Evolutionary conservation across 1,140 invertebrate species (phyloP).

Genomic region (Drosophila sechellia): DNA sequence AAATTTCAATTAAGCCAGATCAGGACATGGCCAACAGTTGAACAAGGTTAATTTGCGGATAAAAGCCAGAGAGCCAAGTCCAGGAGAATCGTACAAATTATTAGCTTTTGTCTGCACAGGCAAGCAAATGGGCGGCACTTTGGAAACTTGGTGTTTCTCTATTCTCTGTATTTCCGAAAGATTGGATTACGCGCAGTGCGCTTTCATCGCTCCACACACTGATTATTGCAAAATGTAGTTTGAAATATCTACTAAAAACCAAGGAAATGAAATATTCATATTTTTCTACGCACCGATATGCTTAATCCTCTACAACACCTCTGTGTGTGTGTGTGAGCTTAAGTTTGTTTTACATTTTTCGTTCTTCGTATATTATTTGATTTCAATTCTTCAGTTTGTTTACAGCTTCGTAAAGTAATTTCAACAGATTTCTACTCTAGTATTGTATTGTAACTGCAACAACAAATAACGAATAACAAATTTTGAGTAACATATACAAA

Average conservation of each 20-base stretch:
- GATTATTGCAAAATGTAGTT: background rate
- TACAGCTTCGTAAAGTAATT: conserved; percentile 49
- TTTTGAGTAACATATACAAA: background rate
- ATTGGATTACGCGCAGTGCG: no score
- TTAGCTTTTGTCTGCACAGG: conserved; percentile 10
- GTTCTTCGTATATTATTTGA: background rate
- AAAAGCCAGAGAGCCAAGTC: conserved; percentile 35
- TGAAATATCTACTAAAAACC: background rate
- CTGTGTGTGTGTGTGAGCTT: conserved; percentile 22
- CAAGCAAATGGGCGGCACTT: background rate
- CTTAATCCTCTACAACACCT: conserved; percentile 23
- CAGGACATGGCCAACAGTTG: conserved; percentile 47
- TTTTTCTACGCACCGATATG: background rate
- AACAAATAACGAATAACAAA: conserved; percentile 4
- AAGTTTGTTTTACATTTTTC: background rate
- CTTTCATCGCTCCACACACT: background rate
- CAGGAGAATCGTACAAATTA: conserved; percentile 51
- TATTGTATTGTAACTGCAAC: conserved; percentile 45
- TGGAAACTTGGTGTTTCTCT: background rate
- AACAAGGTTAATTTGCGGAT: conserved; percentile 62
- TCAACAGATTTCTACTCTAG: conserved; percentile 52
- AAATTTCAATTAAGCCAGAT: conserved; percentile 77
- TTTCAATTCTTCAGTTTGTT: conserved; percentile 8
- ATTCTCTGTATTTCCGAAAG: no score
- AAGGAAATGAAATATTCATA: background rate